These are phyloP conservation scores for Arctocebus calabarensis DNA, from an alignment of 2,797 vertebrate genomes.

Conservation along the genomic window DNA sequence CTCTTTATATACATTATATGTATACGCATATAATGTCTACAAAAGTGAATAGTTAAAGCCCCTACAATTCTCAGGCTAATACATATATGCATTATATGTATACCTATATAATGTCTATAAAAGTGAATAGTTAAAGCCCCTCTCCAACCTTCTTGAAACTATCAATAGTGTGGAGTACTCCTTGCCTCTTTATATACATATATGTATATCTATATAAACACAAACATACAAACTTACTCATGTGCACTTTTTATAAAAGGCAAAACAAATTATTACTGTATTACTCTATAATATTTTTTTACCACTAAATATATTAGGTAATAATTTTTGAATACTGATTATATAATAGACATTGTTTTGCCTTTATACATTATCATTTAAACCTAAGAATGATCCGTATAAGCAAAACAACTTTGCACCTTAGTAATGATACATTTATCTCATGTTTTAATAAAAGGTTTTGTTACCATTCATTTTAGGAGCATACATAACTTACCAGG, in stretches of 20 bases:
- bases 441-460: not conserved
- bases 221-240: not conserved
- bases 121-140: conserved; percentile 1
- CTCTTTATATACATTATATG: not conserved
- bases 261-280: not conserved
- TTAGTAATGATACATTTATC: not conserved
- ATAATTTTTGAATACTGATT: not conserved
- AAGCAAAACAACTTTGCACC: conserved; percentile 30
- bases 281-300: conserved; percentile 5
- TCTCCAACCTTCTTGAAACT: not conserved
- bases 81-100: not conserved
- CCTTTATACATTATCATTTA: not conserved
- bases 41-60: conserved; percentile 9
- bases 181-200: not conserved
- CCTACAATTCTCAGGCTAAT: not conserved
- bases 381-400: not conserved
- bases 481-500: not conserved
- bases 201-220: not conserved
- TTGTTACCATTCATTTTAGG: not conserved
- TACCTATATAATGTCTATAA: not conserved
- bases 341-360: not conserved
- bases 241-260: conserved; percentile 12
- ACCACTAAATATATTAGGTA: not conserved
- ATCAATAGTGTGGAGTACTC: not conserved
- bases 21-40: not conserved